Evolutionary conservation across 1,140 invertebrate species (phyloP).

Genomic region (Drosophila serrata): DNA sequence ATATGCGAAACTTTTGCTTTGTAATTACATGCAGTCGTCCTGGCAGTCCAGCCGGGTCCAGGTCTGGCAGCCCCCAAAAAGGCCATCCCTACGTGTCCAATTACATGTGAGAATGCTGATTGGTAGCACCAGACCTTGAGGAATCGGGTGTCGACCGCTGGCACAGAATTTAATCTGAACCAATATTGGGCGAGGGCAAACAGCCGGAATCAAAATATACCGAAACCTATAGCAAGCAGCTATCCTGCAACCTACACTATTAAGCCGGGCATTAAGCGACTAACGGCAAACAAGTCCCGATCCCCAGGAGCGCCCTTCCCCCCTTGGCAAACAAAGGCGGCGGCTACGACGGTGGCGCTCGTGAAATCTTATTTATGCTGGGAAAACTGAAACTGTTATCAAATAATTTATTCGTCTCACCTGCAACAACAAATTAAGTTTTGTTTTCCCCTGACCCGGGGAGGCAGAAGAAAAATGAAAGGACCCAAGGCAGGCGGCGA

Average conservation of each 20-base stretch:
- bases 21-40: conserved; percentile 73
- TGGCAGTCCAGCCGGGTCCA: background rate
- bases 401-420: conserved; percentile 83
- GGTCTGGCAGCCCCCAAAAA: conserved; percentile 12
- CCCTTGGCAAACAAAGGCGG: conserved; percentile 61
- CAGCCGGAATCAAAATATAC: conserved; percentile 56
- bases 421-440: conserved; percentile 83
- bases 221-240: conserved; percentile 41
- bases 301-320: background rate
- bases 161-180: conserved; percentile 44
- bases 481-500: conserved; percentile 6
- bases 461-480: conserved; percentile 17
- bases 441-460: conserved; percentile 46
- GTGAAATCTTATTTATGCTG: conserved; percentile 78
- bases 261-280: conserved; percentile 69
- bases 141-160: conserved; percentile 5
- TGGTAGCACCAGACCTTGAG: conserved; percentile 20
- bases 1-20: conserved; percentile 79
- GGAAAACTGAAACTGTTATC: conserved; percentile 73
- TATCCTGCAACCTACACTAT: conserved; percentile 55
- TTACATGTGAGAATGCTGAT: conserved; percentile 33
- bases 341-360: conserved; percentile 10
- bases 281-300: conserved; percentile 60
- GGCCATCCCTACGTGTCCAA: conserved; percentile 37
- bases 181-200: conserved; percentile 64